Evolutionary conservation across 2,797 vertebrate species (phyloP), one percentile per base, ranked within the genome.

Genomic region (Podargus strigoides): DNA sequence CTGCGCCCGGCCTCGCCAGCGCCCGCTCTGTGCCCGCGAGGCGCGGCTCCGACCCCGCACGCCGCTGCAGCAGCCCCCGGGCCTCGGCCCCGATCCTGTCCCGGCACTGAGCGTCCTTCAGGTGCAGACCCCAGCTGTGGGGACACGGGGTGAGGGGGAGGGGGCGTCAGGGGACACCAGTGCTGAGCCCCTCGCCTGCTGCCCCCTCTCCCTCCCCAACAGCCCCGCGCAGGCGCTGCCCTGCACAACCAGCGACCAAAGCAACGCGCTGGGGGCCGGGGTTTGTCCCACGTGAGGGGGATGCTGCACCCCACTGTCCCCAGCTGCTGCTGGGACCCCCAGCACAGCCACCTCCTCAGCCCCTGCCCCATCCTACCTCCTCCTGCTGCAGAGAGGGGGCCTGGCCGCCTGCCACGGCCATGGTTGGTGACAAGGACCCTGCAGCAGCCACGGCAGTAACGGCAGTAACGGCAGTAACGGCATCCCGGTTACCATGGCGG

Each of bases 251-350:
- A 58, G 75, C 53, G 72, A 87, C 36, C 28, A 34, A 56, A 87
- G 12, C 27, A 6, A 26, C 3, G 1, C 0, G 0, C 19, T 34
- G 0, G 49, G 7, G 34, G 5, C 7, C 3, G 1, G 8, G 20
- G 7, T 12, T 81, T 64, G 34, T 62, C 20, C 22, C 3, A 0
- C 24, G 5, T 1, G 1, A 55, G 39, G 36, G 32, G 37, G 14
- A 66, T 6, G 0, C 16, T 11, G 32, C 9, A 7, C 37, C 37
- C 53, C 17, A 2, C 36, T 7, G 20, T 30, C 63, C 49, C 59
- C 59, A 49, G 1, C 28, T 12, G 52, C 62, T 78, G 21, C 49
- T 4, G 9, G 28, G 44, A 58, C 13, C 24, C 18, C 24, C 15
- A 17, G 28, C 16, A 44, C 62, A 46, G 36, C 16, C 50, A 30